A percentile compares a stretch with the other conserved stretches of the same genome.
Conservation (phyloP, 1,140 invertebrate genomes). For the Dinoponera quadriceps region DNA sequence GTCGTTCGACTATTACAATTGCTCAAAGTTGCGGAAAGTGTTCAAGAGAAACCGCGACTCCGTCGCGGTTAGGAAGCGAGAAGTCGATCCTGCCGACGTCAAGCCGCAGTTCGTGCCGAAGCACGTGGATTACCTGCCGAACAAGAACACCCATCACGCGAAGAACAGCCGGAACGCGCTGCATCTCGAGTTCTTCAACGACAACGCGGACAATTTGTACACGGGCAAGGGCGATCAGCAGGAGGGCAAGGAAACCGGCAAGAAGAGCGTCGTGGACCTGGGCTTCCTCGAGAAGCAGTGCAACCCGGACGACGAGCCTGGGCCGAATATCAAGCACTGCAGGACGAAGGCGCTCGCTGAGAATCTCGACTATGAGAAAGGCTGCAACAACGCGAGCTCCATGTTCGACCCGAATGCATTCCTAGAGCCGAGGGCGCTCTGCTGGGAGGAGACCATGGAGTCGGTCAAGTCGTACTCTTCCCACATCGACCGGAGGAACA, state of each 20-base stretch:
- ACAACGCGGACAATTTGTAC: conserved; percentile 42
- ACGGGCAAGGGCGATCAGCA: conserved; percentile 49
- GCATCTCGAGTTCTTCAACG: conserved; percentile 41
- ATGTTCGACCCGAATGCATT: conserved; percentile 26
- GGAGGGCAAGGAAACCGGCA: conserved; percentile 18
- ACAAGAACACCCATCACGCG: conserved; percentile 2
- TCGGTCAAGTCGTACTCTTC: conserved; percentile 49
- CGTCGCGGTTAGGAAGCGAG: not conserved
- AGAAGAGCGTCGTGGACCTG: conserved; percentile 13
- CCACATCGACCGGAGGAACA: conserved; percentile 21
- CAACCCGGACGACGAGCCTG: not conserved
- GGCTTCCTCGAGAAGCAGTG: conserved; percentile 34
- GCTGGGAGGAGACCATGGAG: conserved; percentile 48
- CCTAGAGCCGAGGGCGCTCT: not conserved
- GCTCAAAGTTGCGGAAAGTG: conserved; percentile 57
- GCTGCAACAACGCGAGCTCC: conserved; percentile 13
- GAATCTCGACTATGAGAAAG: conserved; percentile 19
- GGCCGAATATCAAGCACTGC: conserved; percentile 1
- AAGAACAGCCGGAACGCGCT: conserved; percentile 5
- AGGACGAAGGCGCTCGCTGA: conserved; percentile 24
- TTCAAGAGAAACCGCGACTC: conserved; percentile 51
- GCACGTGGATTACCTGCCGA: not conserved
- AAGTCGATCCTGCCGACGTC: conserved; percentile 9
- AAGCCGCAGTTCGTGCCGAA: conserved; percentile 2
- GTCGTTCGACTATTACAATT: conserved; percentile 65